Base-by-base conservation (phyloP, 1,140 invertebrate genomes). In the Zaprionus lachaisei region DNA sequence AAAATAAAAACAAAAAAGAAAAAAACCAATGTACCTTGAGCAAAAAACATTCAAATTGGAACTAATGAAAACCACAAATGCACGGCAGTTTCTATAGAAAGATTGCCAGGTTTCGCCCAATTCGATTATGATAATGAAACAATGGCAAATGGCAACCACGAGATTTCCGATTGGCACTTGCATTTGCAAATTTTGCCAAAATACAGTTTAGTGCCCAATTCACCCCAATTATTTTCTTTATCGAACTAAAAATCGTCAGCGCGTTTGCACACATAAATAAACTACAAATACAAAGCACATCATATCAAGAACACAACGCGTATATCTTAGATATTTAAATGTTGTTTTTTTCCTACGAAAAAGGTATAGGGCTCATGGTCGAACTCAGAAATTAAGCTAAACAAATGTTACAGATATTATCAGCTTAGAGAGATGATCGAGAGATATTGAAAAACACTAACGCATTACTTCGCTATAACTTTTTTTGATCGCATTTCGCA, bases 121-220 rank as follows among this genome's bases (percentile, higher is more conserved):
- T 64, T 86, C 51, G 63, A 66, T 82, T 55, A 76, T 56, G 56
- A 55, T 47, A 49, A 58, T 66, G 62, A 72, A 51, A 51, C 47
- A 51, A 51, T 55, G 47, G 62, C 55, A 58, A 49, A 58, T 38
- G 49, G 63, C 57, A 66, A 54, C 70, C 38, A 64, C 71, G 47
- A 79, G 37, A 81, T 68, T 75, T 79, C 28, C 58, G 77, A 80
- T 90, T 85, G 81, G 81, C 79, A 72, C 63, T 67, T 74, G 80
- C 72, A 67, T 82, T 85, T 91, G 86, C 85, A 86, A 78, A 82
- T 91, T 90, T 90, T 90, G 85, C 85, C 85, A 90, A 90, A 90
- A 90, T 90, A 76, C 86, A 91, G 83, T 86, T 85, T 64, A 75
- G 49, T 77, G 81, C 81, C 67, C 61, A 69, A 68, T 75, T 83